phyloP scores from a whole-genome alignment of 2,113 vertebrate genomes.

The Bos indicus region DNA sequence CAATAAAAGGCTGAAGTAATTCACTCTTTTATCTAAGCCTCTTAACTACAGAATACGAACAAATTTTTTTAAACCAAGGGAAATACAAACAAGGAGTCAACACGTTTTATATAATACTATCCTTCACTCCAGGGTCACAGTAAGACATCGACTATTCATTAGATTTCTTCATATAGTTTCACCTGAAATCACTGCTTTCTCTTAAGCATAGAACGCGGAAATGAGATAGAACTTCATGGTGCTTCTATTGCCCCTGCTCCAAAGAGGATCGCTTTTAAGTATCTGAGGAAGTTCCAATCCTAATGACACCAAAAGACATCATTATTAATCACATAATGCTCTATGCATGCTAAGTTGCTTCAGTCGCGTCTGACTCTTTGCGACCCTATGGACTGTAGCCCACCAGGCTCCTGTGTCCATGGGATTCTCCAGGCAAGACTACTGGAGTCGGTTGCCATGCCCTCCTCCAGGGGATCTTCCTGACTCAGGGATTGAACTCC shows the following conservation, averaged over 20 bases:
- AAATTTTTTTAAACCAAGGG: neutral
- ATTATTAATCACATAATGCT: neutral
- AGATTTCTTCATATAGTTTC: neutral
- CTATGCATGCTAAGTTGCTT: neutral
- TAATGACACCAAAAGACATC: neutral
- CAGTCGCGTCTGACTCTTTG: neutral
- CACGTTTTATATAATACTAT: neutral
- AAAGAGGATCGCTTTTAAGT: neutral
- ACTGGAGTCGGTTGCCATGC: neutral
- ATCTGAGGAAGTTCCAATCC: neutral
- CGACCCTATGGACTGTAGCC: accelerated
- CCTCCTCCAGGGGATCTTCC: neutral
- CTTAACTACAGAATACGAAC: neutral
- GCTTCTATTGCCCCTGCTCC: accelerated
- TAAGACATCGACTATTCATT: neutral
- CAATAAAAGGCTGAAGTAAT: neutral
- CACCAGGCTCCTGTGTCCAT: neutral
- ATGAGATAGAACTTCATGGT: neutral
- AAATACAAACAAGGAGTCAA: neutral
- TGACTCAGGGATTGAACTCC: neutral
- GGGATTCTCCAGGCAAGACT: neutral
- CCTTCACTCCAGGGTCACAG: neutral
- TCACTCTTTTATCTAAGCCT: neutral
- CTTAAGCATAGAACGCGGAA: neutral
- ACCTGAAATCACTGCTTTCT: neutral